Percentiles rank a stretch among this genome's conserved stretches.
phyloP scores from a whole-genome alignment of 2,113 vertebrate species.

The Corythoichthys intestinalis region DNA sequence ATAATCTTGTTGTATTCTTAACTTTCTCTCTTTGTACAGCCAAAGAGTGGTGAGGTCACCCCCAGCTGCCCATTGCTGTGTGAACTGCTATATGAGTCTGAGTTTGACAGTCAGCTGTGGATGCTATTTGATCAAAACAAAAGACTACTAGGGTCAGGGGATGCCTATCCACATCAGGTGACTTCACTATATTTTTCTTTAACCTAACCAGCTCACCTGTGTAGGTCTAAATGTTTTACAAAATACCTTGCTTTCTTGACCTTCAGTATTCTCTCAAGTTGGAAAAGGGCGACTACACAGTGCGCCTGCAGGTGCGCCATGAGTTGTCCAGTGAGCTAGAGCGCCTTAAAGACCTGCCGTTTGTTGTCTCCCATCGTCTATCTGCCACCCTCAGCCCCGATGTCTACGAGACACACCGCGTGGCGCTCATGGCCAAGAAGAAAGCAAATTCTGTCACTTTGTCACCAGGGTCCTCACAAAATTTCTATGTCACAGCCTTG shows the following conservation, averaged over 20 bases:
- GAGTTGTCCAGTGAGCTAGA: slow-evolving; percentile 93
- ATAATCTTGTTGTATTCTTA: neutral
- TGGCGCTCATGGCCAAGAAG: slow-evolving; percentile 92
- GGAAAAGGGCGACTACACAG: slow-evolving; percentile 96
- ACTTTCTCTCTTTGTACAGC: slow-evolving; percentile 67
- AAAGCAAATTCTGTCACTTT: slow-evolving; percentile 88
- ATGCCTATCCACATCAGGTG: slow-evolving; percentile 99
- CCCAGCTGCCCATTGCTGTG: slow-evolving; percentile 93
- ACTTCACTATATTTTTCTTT: neutral
- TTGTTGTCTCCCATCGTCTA: slow-evolving; percentile 91
- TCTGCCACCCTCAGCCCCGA: slow-evolving; percentile 89
- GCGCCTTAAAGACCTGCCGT: slow-evolving; percentile 93
- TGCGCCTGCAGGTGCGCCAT: slow-evolving; percentile 93
- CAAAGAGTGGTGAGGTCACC: slow-evolving; percentile 95
- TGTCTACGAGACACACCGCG: slow-evolving; percentile 89
- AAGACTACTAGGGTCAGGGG: slow-evolving; percentile 91
- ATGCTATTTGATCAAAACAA: slow-evolving; percentile 98
- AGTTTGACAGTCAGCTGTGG: slow-evolving; percentile 98
- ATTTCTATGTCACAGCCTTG: slow-evolving; percentile 89
- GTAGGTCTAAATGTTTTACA: neutral
- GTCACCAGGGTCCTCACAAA: slow-evolving; percentile 82
- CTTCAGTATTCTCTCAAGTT: slow-evolving; percentile 93
- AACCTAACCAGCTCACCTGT: neutral
- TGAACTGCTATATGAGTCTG: slow-evolving; percentile 93
- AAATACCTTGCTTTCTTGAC: slow-evolving; percentile 16